Evolutionary conservation across 92 coral and sea anemone genomes (phyloP).

Genomic region (Isaurus tuberculatus): DNA sequence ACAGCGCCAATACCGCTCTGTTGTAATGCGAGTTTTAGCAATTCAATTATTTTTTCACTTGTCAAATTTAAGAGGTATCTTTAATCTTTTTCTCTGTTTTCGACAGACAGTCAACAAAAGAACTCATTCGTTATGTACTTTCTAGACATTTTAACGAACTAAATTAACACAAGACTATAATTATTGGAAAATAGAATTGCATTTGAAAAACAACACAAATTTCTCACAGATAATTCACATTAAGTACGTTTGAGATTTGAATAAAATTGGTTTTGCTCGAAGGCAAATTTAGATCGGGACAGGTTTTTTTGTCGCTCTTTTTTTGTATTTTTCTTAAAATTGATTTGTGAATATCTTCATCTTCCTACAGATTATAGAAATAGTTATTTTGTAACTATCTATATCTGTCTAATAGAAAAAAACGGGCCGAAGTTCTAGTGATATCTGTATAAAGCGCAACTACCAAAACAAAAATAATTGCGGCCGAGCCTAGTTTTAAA

Average conservation of each 20-base stretch:
- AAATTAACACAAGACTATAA: conserved; percentile 1
- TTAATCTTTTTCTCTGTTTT: conserved; percentile 38
- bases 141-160: background rate
- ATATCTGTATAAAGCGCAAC: too few relatives aligned
- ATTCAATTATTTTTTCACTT: conserved; percentile 18
- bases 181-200: background rate
- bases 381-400: too few relatives aligned
- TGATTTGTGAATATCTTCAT: too few relatives aligned
- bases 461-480: too few relatives aligned
- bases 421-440: too few relatives aligned
- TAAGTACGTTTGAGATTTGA: background rate
- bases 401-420: too few relatives aligned
- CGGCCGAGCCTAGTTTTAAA: too few relatives aligned
- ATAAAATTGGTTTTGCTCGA: background rate
- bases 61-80: conserved; percentile 14
- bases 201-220: conserved; percentile 1
- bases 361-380: too few relatives aligned
- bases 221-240: conserved; percentile 28
- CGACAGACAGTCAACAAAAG: conserved; percentile 38
- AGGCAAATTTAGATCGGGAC: background rate
- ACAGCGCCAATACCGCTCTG: conserved; percentile 1
- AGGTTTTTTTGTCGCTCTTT: too few relatives aligned
- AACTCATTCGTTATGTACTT: conserved; percentile 22
- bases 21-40: background rate
- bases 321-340: too few relatives aligned